Conservation (phyloP, 2,888 invertebrate genomes). For the Harpagoxenus sublaevis region DNA sequence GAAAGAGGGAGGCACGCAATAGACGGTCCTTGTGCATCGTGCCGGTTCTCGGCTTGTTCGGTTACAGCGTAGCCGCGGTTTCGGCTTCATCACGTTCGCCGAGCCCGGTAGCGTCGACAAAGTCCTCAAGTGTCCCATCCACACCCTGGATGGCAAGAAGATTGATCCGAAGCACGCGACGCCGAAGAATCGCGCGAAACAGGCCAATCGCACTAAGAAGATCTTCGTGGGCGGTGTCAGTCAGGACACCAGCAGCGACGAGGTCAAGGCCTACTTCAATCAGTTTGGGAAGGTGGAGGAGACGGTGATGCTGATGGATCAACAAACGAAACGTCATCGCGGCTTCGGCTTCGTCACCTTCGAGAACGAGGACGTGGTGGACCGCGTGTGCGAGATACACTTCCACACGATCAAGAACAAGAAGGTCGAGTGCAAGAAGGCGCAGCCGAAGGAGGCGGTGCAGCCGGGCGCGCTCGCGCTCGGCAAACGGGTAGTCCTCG, state of each 20-base stretch:
- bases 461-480: conserved; percentile 90
- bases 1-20: conserved; percentile 53
- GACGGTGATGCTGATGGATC: conserved; percentile 97
- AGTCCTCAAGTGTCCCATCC: conserved; percentile 95
- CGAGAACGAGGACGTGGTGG: conserved; percentile 96
- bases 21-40: conserved; percentile 77
- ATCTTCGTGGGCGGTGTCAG: conserved; percentile 97
- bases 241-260: conserved; percentile 96
- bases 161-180: conserved; percentile 98
- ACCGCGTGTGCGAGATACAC: conserved; percentile 97
- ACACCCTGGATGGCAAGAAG: conserved; percentile 96
- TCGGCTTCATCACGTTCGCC: conserved; percentile 97
- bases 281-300: conserved; percentile 97
- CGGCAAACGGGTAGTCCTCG: conserved; percentile 91
- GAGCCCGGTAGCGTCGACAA: conserved; percentile 96
- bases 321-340: conserved; percentile 96
- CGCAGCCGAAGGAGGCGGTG: conserved; percentile 96
- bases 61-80: conserved; percentile 96
- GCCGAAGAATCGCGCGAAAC: conserved; percentile 95
- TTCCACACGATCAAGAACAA: conserved; percentile 97
- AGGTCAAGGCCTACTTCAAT: conserved; percentile 95
- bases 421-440: conserved; percentile 96
- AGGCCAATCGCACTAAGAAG: conserved; percentile 95
- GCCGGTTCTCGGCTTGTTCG: conserved; percentile 77
- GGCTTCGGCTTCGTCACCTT: conserved; percentile 97